Evolutionary conservation across 2,888 invertebrate species (phyloP), one percentile per base, ranked within the genome.

Genomic region (Erebia aethiops): DNA sequence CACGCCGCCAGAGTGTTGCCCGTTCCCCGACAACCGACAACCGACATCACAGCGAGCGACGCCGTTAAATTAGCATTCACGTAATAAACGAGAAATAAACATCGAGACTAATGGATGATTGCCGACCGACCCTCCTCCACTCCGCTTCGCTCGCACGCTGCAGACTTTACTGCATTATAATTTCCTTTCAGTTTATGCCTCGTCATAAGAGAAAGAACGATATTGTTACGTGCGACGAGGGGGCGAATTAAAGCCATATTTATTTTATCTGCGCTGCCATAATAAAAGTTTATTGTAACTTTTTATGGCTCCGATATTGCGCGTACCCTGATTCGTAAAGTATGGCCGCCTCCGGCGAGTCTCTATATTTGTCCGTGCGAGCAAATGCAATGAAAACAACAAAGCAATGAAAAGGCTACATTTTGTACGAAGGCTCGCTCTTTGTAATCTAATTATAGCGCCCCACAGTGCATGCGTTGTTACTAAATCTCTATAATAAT

Each of bases 91-190:
- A 85, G 89, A 87, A 87, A 88, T 89, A 89, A 90, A 88, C 87
- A 87, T 89, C 87, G 86, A 88, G 83, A 88, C 89, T 88, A 89
- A 90, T 91, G 90, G 87, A 88, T 88, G 89, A 90, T 90, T 84
- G 87, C 82, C 76, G 74, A 71, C 76, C 74, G 70, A 73, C 71
- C 74, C 76, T 73, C 75, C 35, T 35, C 35, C 35, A 35, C 78
- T 64, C 74, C 64, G 10, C 57, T 72, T 71, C 70, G 72, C 72
- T 71, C 68, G 67, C 74, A 71, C 74, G 69, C 69, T 73, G 72
- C 73, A 70, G 70, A 11, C 9, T 74, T 75, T 73, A 75, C 75
- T 77, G 70, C 74, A 63, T 70, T 78, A 75, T 11, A 61, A 16
- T 77, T 76, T 76, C 75, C 77, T 77, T 72, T 70, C 74, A 76